A percentile compares a stretch with the other conserved stretches of the same genome.
Evolutionary conservation across 2,888 invertebrate genomes (phyloP).

Genomic region (Leptinotarsa rubiginosa): DNA sequence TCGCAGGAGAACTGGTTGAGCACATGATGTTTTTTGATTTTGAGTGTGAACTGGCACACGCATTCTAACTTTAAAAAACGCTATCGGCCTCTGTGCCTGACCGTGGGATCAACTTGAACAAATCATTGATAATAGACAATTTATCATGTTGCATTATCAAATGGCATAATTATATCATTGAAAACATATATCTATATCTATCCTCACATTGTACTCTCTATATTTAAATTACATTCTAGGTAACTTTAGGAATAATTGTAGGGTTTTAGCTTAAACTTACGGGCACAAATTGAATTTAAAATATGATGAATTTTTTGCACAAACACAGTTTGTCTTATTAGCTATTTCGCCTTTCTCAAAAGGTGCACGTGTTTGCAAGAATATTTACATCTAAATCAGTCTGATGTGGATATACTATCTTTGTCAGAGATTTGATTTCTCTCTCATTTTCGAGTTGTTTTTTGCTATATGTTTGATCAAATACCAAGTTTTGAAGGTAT

Average conservation of each 20-base stretch:
- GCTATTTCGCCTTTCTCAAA: slow-evolving; percentile 28
- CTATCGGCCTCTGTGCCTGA: slow-evolving; percentile 65
- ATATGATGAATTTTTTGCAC: slow-evolving; percentile 60
- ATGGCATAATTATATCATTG: slow-evolving; percentile 56
- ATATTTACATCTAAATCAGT: slow-evolving; percentile 1
- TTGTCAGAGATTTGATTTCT: no score
- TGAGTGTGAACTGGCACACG: slow-evolving; percentile 66
- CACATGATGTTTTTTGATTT: slow-evolving; percentile 54
- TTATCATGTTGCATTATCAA: slow-evolving; percentile 58
- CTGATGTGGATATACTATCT: no score
- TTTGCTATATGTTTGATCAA: no score
- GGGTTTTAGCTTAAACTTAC: slow-evolving; percentile 67
- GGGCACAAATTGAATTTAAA: slow-evolving; percentile 67
- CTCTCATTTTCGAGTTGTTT: no score
- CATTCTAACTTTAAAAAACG: slow-evolving; percentile 57
- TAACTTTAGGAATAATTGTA: slow-evolving; percentile 60
- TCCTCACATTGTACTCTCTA: slow-evolving; percentile 62
- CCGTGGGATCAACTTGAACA: slow-evolving; percentile 68
- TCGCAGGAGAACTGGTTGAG: slow-evolving; percentile 16
- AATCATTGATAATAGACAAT: slow-evolving; percentile 65
- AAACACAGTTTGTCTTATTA: slow-evolving; percentile 38
- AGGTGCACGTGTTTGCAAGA: slow-evolving; percentile 25
- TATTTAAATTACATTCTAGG: slow-evolving; percentile 60
- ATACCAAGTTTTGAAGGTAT: no score
- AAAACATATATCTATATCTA: slow-evolving; percentile 61